A percentile compares a stretch with the other conserved stretches of the same genome.
These are phyloP conservation scores for Tapirus indicus DNA, from an alignment of 2,797 vertebrate species.

Conservation along the genomic window DNA sequence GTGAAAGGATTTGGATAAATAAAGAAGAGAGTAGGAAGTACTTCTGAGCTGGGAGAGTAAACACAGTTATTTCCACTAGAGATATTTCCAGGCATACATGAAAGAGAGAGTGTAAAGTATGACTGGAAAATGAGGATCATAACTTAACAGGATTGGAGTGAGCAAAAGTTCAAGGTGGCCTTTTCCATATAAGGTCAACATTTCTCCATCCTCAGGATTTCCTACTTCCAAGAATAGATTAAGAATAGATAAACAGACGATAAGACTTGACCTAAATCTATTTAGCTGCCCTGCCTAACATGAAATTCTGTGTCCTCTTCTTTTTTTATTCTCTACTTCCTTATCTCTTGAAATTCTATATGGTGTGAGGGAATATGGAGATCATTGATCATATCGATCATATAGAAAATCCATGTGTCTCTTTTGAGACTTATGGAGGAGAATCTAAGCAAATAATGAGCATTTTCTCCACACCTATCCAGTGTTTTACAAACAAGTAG, in stretches of 20 bases:
- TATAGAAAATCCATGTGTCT: background rate
- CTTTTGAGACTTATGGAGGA: background rate
- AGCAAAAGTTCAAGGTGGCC: background rate
- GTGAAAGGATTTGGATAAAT: background rate
- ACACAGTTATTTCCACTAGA: background rate
- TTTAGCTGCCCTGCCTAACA: background rate
- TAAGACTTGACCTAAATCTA: background rate
- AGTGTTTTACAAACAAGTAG: background rate
- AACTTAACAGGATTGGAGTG: no score
- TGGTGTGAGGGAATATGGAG: background rate
- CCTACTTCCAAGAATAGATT: background rate
- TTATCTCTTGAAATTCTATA: background rate
- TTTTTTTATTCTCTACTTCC: background rate
- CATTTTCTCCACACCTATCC: background rate
- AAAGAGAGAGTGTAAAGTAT: background rate
- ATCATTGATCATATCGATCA: background rate
- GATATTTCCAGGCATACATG: background rate
- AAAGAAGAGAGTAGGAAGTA: background rate
- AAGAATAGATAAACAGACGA: background rate
- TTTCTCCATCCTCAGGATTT: background rate
- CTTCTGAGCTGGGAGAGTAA: constrained; percentile 12
- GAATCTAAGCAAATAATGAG: background rate
- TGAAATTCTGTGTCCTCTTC: background rate
- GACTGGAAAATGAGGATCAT: background rate
- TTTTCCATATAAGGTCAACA: background rate